A percentile compares a stretch with the other conserved stretches of the same genome.
Conservation (phyloP, 2,888 invertebrate genomes). For the Ophion obscuratus region DNA sequence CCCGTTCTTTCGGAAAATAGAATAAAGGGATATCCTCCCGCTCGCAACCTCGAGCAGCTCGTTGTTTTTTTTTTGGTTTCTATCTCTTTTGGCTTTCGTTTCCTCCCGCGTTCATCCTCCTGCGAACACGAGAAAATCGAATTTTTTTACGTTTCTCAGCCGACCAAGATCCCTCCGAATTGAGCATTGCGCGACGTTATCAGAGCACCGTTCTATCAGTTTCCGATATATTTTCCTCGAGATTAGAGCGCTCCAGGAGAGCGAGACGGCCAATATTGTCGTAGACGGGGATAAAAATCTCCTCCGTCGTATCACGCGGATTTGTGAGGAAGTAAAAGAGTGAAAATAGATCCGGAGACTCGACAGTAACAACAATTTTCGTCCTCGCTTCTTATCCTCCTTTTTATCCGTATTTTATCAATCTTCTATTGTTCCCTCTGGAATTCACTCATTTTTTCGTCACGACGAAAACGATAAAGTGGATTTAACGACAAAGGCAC, state of each 20-base stretch:
- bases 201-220: constrained; percentile 44
- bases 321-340: not conserved
- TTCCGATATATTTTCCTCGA: constrained; percentile 46
- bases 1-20: constrained; percentile 40
- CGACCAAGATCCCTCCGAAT: not conserved
- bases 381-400: too few species aligned
- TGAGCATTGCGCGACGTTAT: not conserved
- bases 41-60: constrained; percentile 8
- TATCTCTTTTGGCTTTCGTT: not conserved
- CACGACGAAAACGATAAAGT: too few species aligned
- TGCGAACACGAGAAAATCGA: constrained; percentile 1
- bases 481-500: too few species aligned
- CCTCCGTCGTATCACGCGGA: constrained; percentile 11
- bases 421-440: too few species aligned
- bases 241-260: constrained; percentile 5
- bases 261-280: constrained; percentile 8
- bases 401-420: too few species aligned
- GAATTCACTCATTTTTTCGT: too few species aligned
- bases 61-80: constrained; percentile 6
- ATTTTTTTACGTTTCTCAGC: not conserved
- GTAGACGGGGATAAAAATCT: not conserved
- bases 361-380: not conserved
- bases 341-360: not conserved
- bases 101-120: constrained; percentile 5
- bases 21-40: constrained; percentile 22